Conservation (phyloP, 1,140 invertebrate genomes). For the Orussus abietinus region DNA sequence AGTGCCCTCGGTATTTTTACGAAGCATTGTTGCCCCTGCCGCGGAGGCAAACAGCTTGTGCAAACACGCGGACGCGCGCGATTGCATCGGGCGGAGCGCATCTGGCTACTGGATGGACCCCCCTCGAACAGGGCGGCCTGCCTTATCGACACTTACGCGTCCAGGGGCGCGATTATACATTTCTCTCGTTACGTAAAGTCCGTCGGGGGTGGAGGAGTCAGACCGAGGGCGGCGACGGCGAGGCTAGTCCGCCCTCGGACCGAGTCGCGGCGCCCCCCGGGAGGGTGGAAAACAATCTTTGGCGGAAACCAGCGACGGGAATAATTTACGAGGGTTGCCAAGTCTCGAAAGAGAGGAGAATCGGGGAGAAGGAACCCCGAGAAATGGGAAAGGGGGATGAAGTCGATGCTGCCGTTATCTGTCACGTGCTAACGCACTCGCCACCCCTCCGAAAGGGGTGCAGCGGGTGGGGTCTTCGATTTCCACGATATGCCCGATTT, state of each 20-base stretch:
- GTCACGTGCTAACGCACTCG: no score
- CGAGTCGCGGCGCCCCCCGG: neutral
- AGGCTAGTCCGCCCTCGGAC: neutral
- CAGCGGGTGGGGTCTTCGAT: no score
- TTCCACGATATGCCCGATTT: no score
- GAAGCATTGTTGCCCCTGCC: no score
- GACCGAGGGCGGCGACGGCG: slow-evolving; percentile 16
- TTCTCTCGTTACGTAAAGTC: slow-evolving; percentile 24
- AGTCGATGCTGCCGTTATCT: slow-evolving; percentile 1
- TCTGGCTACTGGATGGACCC: slow-evolving; percentile 33
- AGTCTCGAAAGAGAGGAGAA: no score
- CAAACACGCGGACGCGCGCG: slow-evolving; percentile 30
- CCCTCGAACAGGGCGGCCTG: slow-evolving; percentile 19
- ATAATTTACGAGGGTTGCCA: slow-evolving; percentile 23
- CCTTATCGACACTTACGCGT: no score
- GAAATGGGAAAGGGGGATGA: no score
- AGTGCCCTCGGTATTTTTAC: no score
- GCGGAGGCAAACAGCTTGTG: slow-evolving; percentile 31
- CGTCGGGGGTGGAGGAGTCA: slow-evolving; percentile 16
- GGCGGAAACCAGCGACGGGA: slow-evolving; percentile 28
- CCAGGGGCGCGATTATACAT: no score
- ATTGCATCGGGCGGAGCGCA: slow-evolving; percentile 36
- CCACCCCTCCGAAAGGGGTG: no score
- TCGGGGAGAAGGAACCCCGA: no score
- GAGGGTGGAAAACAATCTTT: slow-evolving; percentile 27